Conservation (phyloP, 1,140 invertebrate genomes). For the Drosophila nasuta region DNA sequence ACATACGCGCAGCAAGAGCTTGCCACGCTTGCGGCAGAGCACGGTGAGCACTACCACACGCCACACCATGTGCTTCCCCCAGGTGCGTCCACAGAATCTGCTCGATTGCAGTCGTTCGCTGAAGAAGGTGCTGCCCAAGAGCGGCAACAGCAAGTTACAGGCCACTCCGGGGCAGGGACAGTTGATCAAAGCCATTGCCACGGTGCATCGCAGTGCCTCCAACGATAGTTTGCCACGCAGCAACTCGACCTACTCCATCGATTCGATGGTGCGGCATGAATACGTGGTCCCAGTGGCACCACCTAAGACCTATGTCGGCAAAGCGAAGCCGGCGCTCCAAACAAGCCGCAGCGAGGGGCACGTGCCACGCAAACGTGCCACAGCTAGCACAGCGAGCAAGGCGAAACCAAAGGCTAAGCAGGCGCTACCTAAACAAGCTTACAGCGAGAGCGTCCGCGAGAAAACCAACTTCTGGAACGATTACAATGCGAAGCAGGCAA, state of each 20-base stretch:
- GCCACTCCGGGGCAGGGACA: constrained; percentile 17
- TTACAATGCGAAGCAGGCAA: constrained; percentile 69
- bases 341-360: constrained; percentile 73
- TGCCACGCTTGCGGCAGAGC: constrained; percentile 64
- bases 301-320: constrained; percentile 64
- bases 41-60: constrained; percentile 70
- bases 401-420: constrained; percentile 10
- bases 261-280: constrained; percentile 66
- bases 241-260: constrained; percentile 83
- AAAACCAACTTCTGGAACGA: constrained; percentile 78
- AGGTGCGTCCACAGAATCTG: constrained; percentile 59
- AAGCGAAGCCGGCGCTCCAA: constrained; percentile 62
- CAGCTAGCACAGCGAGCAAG: not conserved
- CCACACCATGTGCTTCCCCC: constrained; percentile 74
- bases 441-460: constrained; percentile 67
- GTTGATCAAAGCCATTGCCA: constrained; percentile 30
- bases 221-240: constrained; percentile 75
- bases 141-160: not conserved
- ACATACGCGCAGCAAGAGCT: constrained; percentile 69
- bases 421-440: not conserved
- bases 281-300: constrained; percentile 31
- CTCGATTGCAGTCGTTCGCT: constrained; percentile 60
- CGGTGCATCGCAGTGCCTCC: constrained; percentile 67
- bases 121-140: constrained; percentile 48
- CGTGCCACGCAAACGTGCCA: constrained; percentile 58